Evolutionary conservation across 2,888 invertebrate genomes (phyloP).

Genomic region (Nymphalis urticae): DNA sequence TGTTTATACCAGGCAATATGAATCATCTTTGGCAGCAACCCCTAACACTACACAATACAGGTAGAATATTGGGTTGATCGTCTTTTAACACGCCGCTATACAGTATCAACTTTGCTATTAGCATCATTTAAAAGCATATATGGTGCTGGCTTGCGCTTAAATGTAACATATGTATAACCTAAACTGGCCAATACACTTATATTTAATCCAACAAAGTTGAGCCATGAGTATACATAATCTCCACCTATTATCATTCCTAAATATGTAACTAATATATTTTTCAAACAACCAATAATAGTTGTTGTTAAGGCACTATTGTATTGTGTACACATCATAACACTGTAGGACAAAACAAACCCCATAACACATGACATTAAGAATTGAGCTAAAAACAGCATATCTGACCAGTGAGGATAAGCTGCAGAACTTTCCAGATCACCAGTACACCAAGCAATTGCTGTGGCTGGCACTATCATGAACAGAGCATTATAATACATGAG

Average conservation of each 20-base stretch:
- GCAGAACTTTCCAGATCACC: constrained; percentile 87
- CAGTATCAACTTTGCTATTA: constrained; percentile 66
- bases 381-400: constrained; percentile 88
- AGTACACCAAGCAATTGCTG: constrained; percentile 85
- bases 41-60: constrained; percentile 51
- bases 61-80: constrained; percentile 52
- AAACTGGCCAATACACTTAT: constrained; percentile 94
- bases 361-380: constrained; percentile 96
- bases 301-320: constrained; percentile 99
- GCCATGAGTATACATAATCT: constrained; percentile 96
- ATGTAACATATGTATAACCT: constrained; percentile 93
- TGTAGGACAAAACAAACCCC: constrained; percentile 97
- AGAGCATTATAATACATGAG: constrained; percentile 95
- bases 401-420: constrained; percentile 87
- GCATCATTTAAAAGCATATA: constrained; percentile 57
- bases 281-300: constrained; percentile 98
- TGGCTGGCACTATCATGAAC: constrained; percentile 91
- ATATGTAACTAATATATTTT: constrained; percentile 98
- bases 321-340: constrained; percentile 96
- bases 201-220: constrained; percentile 98
- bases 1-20: constrained; percentile 21
- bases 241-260: constrained; percentile 99
- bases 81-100: constrained; percentile 56
- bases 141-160: constrained; percentile 82
- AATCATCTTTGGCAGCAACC: constrained; percentile 63